A percentile compares a stretch with the other conserved stretches of the same genome.
phyloP scores from a whole-genome alignment of 2,113 vertebrate species.

The Nettapus auritus region DNA sequence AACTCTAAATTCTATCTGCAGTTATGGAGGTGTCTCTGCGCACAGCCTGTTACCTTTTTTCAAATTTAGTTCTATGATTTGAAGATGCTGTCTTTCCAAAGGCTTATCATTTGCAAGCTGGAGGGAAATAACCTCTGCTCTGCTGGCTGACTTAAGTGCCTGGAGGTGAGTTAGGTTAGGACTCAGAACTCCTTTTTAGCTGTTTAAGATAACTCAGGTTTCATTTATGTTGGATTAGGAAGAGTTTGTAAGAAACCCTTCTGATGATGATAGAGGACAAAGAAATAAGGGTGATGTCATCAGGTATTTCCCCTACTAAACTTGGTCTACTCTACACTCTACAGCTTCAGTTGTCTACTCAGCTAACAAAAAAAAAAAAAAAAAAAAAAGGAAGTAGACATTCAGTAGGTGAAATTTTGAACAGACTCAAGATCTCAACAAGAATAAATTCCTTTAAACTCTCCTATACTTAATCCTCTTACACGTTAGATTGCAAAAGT shows the following conservation, averaged over 20 bases:
- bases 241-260: neutral
- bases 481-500: neutral
- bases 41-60: neutral
- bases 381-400: neutral
- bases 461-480: neutral
- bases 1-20: neutral
- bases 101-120: neutral
- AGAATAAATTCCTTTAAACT: neutral
- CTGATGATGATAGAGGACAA: neutral
- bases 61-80: neutral
- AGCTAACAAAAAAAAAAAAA: neutral
- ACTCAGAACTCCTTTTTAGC: neutral
- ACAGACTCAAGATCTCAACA: neutral
- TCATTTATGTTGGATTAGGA: neutral
- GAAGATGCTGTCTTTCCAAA: neutral
- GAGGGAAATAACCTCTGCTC: neutral
- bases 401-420: neutral
- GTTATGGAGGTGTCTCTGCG: rapidly evolving
- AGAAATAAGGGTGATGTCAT: neutral
- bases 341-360: neutral
- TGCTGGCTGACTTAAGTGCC: neutral
- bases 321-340: rapidly evolving
- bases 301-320: neutral
- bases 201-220: neutral
- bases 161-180: neutral